These are phyloP conservation scores for Marmota monax DNA, from an alignment of 2,113 vertebrate species.

Conservation along the genomic window DNA sequence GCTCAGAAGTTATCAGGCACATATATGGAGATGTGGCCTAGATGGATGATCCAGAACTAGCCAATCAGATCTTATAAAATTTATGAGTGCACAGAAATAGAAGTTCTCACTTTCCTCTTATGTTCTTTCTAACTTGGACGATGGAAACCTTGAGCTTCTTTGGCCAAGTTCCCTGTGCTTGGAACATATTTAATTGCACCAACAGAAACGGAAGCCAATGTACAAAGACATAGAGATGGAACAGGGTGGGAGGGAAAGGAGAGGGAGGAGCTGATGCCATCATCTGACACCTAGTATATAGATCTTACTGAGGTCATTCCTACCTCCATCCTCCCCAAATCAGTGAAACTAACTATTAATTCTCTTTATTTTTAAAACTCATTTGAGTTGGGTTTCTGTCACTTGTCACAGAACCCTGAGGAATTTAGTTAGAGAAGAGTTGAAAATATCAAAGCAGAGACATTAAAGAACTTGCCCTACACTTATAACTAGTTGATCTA, in stretches of 20 bases:
- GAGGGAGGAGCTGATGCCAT: neutral
- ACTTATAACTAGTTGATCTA: neutral
- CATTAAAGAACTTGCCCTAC: neutral
- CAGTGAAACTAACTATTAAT: neutral
- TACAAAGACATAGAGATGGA: neutral
- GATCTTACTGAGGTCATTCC: neutral
- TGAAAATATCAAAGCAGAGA: neutral
- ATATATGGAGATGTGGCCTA: neutral
- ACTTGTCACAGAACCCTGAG: neutral
- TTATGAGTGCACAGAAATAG: neutral
- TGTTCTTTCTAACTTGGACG: neutral
- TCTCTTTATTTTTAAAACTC: neutral
- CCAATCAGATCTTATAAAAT: neutral
- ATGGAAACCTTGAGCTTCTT: neutral
- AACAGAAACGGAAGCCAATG: neutral
- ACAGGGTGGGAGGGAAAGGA: rapidly evolving
- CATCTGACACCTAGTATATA: neutral
- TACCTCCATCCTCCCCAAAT: neutral
- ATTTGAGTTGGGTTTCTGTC: neutral
- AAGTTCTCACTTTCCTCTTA: neutral
- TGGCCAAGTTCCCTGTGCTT: neutral
- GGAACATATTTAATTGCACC: neutral
- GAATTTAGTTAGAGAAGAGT: neutral
- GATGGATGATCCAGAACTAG: neutral
- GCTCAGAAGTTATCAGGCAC: neutral